Conservation (phyloP, 2,888 invertebrate genomes). For the Cheilosia vulpina region DNA sequence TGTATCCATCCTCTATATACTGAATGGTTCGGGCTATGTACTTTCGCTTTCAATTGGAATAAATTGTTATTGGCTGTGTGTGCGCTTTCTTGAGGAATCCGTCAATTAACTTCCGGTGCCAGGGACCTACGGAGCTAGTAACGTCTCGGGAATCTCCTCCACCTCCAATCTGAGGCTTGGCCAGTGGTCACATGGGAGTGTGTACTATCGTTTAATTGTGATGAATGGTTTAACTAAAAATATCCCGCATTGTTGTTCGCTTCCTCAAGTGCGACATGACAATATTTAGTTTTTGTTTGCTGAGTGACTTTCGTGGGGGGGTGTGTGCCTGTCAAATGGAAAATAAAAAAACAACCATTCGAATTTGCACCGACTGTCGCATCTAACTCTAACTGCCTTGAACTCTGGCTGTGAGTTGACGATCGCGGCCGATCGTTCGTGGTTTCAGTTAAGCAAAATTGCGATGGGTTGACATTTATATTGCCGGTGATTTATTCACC, state of each 20-base stretch:
- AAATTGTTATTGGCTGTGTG: slow-evolving; percentile 28
- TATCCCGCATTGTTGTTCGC: slow-evolving; percentile 30
- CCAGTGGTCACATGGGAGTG: neutral
- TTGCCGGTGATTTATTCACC: slow-evolving; percentile 34
- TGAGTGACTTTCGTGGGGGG: no score
- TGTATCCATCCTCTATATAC: neutral
- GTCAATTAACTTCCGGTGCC: slow-evolving; percentile 55
- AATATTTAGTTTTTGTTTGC: neutral
- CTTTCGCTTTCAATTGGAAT: slow-evolving; percentile 69
- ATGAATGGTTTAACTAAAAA: slow-evolving; percentile 29
- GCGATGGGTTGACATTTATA: slow-evolving; percentile 9
- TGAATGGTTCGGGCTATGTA: neutral
- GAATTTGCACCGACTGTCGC: neutral
- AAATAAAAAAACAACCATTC: neutral
- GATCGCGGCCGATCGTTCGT: neutral
- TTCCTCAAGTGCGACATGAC: slow-evolving; percentile 28
- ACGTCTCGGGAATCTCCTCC: slow-evolving; percentile 24
- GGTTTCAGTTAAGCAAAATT: slow-evolving; percentile 4
- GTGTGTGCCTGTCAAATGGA: no score
- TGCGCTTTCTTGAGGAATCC: slow-evolving; percentile 24
- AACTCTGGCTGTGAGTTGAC: slow-evolving; percentile 13
- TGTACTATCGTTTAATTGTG: slow-evolving; percentile 17
- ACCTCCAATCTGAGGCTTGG: slow-evolving; percentile 11
- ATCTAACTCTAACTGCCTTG: slow-evolving; percentile 29
- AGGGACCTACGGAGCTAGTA: slow-evolving; percentile 19